Evolutionary conservation across 2,888 invertebrate genomes (phyloP).

Genomic region (Rotaria sp.): DNA sequence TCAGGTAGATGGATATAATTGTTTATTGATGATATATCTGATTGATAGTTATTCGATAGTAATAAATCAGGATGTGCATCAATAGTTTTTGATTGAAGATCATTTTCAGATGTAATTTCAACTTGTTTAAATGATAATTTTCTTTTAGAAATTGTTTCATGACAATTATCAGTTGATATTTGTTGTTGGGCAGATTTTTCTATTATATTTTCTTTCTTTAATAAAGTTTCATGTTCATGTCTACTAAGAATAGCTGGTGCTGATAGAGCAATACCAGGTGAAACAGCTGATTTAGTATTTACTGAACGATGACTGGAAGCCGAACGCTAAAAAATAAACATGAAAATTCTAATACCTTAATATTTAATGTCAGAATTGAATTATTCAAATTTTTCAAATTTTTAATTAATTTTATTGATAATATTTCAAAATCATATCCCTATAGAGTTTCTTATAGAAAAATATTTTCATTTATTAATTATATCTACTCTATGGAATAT

Average conservation of each 20-base stretch:
- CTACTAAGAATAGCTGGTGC: conserved; percentile 14
- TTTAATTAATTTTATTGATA: not conserved
- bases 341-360: not conserved
- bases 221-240: conserved; percentile 13
- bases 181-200: not conserved
- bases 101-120: not conserved
- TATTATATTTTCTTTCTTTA: not conserved
- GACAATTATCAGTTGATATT: not conserved
- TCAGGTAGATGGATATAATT: not conserved
- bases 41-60: not conserved
- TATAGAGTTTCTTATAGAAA: not conserved
- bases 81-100: not conserved
- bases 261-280: not conserved
- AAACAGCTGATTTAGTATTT: not conserved
- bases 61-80: not conserved
- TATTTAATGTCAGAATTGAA: no score
- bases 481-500: not conserved
- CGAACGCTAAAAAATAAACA: not conserved
- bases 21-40: not conserved
- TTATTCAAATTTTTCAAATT: no score
- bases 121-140: not conserved
- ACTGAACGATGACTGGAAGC: not conserved
- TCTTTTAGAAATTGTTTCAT: not conserved
- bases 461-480: not conserved
- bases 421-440: not conserved